Evolutionary conservation across 2,113 vertebrate genomes (phyloP).

Genomic region (Phocoena phocoena): DNA sequence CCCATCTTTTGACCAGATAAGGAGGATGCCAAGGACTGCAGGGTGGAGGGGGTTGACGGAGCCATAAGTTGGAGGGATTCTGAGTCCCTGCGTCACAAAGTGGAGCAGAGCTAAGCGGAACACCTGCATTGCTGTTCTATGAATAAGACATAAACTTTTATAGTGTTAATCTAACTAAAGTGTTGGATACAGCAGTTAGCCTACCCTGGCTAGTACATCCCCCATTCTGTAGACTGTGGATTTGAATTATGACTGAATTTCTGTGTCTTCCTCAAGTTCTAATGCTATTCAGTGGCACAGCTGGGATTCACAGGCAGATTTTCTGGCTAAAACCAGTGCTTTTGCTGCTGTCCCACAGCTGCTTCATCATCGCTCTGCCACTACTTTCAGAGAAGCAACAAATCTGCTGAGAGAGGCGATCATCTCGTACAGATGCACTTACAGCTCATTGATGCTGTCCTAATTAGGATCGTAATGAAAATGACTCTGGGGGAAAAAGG

Average conservation of each 20-base stretch:
- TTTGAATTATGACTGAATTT: neutral
- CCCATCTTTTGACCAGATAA: neutral
- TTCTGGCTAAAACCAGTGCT: neutral
- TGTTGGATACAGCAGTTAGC: neutral
- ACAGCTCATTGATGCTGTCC: conserved; percentile 44
- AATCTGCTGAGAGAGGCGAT: conserved; percentile 35
- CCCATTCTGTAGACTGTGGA: neutral
- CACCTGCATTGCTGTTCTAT: fast-evolving
- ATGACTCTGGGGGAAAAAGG: conserved; percentile 34
- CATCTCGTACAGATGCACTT: neutral
- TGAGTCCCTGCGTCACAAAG: neutral
- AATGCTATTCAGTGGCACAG: neutral
- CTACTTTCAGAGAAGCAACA: conserved; percentile 9
- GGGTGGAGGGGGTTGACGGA: neutral
- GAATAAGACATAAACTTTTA: neutral
- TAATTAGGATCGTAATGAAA: conserved; percentile 71
- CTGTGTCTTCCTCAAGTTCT: neutral
- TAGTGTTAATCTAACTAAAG: neutral
- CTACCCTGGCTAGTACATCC: neutral
- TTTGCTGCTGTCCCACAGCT: neutral
- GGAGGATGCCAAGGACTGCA: neutral
- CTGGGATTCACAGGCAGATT: neutral
- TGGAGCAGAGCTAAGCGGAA: neutral
- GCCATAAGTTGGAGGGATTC: neutral
- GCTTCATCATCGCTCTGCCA: neutral